These are phyloP conservation scores for Semicossyphus pulcher DNA, from an alignment of 2,113 vertebrate genomes.

Conservation along the genomic window DNA sequence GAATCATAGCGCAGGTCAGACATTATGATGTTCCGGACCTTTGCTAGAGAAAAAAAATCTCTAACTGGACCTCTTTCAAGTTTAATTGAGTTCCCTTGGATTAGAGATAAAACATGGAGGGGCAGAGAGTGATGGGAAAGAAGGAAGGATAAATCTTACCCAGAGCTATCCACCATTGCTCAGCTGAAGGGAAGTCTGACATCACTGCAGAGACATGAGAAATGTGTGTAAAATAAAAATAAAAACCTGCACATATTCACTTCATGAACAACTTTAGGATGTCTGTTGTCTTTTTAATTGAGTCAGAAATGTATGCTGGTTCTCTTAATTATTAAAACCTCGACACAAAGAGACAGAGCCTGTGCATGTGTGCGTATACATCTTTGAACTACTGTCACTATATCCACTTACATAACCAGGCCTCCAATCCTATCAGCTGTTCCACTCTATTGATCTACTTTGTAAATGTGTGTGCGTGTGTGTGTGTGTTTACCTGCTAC, in stretches of 20 bases:
- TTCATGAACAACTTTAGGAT: too few relatives aligned
- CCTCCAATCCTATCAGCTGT: slow-evolving; percentile 59
- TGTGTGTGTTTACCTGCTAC: slow-evolving; percentile 73
- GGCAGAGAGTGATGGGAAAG: neutral
- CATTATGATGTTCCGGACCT: too few relatives aligned
- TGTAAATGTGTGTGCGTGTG: slow-evolving; percentile 18
- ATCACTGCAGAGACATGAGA: slow-evolving; percentile 68
- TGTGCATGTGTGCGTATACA: neutral
- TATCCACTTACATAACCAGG: slow-evolving; percentile 53
- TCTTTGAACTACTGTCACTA: neutral
- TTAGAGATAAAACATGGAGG: too few relatives aligned
- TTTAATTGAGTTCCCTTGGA: too few relatives aligned
- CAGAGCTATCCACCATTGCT: slow-evolving; percentile 86
- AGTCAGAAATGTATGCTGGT: neutral
- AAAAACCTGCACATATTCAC: neutral
- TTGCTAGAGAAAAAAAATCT: too few relatives aligned
- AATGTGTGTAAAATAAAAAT: neutral
- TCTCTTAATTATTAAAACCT: neutral
- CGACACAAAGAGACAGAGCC: neutral
- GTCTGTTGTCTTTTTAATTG: too few relatives aligned
- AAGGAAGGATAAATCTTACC: slow-evolving; percentile 70
- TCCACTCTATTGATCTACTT: slow-evolving; percentile 58
- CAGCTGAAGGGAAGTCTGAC: slow-evolving; percentile 82
- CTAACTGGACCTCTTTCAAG: too few relatives aligned
- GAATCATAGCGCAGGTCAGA: too few relatives aligned